Percentiles rank a stretch among this genome's conserved stretches.
Conservation (phyloP, 2,888 invertebrate species). For the Pardosa pseudoannulata region DNA sequence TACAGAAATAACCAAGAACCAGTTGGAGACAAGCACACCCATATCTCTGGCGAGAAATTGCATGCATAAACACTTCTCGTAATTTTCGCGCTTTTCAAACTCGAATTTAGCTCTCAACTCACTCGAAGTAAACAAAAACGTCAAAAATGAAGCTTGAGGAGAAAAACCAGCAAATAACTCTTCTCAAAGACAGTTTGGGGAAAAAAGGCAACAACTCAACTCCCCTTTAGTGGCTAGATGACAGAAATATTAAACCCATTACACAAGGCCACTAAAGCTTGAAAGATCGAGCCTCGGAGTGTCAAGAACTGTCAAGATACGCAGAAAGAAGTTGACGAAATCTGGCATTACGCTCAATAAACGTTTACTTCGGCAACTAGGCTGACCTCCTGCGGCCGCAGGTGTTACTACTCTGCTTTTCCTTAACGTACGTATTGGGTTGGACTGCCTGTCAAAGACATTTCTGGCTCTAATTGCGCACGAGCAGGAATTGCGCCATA, state of each 20-base stretch:
- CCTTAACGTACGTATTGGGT: constrained; percentile 52
- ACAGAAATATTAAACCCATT: constrained; percentile 70
- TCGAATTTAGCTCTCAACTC: neutral
- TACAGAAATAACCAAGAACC: too few relatives aligned
- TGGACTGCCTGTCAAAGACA: constrained; percentile 57
- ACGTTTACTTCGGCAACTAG: constrained; percentile 65
- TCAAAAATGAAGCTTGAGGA: neutral
- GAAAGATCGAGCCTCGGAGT: constrained; percentile 33
- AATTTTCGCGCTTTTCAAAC: neutral
- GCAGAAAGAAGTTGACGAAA: constrained; percentile 60
- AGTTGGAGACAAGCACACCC: too few relatives aligned
- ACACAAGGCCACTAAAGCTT: constrained; percentile 38
- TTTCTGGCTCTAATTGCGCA: constrained; percentile 53
- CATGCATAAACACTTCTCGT: too few relatives aligned
- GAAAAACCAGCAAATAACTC: neutral
- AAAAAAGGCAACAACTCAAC: constrained; percentile 16
- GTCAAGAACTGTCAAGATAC: constrained; percentile 66
- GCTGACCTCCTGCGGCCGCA: constrained; percentile 65
- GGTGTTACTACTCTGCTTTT: constrained; percentile 65
- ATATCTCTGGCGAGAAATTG: too few relatives aligned
- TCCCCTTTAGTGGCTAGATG: constrained; percentile 47
- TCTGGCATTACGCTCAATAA: constrained; percentile 68
- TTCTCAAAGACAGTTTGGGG: neutral
- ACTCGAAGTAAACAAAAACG: neutral
- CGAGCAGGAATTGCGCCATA: constrained; percentile 57